Conservation (phyloP, 2,797 vertebrate genomes). For the Sparidentex hasta region DNA sequence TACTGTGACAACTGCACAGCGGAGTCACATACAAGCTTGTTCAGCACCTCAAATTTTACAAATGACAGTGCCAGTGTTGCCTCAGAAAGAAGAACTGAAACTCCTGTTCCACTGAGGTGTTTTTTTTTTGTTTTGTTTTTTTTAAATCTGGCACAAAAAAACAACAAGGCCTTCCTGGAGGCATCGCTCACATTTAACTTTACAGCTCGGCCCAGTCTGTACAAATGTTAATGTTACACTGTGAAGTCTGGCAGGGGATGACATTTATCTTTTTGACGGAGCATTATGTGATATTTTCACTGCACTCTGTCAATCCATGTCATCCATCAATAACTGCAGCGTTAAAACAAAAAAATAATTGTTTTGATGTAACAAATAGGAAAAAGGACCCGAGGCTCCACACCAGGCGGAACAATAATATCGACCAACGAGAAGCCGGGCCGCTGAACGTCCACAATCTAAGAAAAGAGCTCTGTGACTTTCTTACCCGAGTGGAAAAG, state of each 20-base stretch:
- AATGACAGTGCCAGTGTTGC: not conserved
- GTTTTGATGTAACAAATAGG: slow-evolving; percentile 5
- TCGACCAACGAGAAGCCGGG: not conserved
- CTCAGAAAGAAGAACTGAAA: slow-evolving; percentile 28
- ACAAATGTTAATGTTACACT: not conserved
- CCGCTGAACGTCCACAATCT: slow-evolving; percentile 9
- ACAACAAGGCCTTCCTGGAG: not conserved
- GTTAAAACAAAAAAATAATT: not conserved
- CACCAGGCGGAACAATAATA: not conserved
- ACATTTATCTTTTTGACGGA: not conserved
- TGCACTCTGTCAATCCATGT: not conserved
- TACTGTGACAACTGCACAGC: not conserved
- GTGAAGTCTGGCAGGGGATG: not conserved
- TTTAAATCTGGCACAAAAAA: not conserved
- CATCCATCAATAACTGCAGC: not conserved
- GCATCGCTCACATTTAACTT: not conserved
- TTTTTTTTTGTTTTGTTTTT: not conserved
- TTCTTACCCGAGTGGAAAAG: slow-evolving; percentile 30
- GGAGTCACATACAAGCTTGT: not conserved
- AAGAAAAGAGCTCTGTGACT: slow-evolving; percentile 26
- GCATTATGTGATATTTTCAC: slow-evolving; percentile 12
- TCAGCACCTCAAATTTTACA: not conserved
- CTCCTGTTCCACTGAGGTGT: not conserved
- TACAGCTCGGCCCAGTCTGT: not conserved
- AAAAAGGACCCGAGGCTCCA: not conserved